phyloP scores from a whole-genome alignment of 2,797 vertebrate genomes.

The Lophius americanus region DNA sequence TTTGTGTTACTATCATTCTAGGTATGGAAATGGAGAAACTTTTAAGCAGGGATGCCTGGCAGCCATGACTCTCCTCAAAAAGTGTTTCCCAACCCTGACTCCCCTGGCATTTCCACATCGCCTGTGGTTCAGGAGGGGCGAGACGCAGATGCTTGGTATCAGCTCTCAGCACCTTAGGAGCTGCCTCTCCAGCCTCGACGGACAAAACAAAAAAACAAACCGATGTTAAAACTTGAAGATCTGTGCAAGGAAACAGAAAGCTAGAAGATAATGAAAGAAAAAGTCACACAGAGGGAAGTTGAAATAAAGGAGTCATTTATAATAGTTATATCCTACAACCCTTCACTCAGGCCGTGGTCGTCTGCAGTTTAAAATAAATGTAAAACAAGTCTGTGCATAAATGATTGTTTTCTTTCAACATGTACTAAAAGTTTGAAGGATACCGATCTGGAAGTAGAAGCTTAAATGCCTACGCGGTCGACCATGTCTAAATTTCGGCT shows the following conservation, averaged over 20 bases:
- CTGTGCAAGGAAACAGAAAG: conserved; percentile 38
- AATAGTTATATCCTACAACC: not conserved
- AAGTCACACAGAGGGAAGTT: not conserved
- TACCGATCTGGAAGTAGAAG: conserved; percentile 37
- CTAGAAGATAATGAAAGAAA: conserved; percentile 12
- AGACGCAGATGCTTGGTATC: conserved; percentile 73
- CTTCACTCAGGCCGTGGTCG: conserved; percentile 11
- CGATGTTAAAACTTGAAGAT: conserved; percentile 33
- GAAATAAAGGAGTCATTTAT: not conserved
- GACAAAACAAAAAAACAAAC: conserved; percentile 34
- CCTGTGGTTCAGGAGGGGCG: conserved; percentile 50
- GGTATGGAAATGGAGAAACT: conserved; percentile 56
- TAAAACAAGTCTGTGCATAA: conserved; percentile 20
- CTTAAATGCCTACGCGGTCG: conserved; percentile 30
- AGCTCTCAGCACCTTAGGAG: conserved; percentile 50
- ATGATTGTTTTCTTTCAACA: conserved; percentile 36
- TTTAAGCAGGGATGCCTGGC: conserved; percentile 54
- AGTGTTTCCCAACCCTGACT: conserved; percentile 61
- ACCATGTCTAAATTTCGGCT: conserved; percentile 30
- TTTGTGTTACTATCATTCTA: conserved; percentile 68
- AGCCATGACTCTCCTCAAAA: conserved; percentile 61
- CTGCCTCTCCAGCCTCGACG: conserved; percentile 47
- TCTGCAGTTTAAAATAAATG: conserved; percentile 23
- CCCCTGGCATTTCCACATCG: conserved; percentile 64
- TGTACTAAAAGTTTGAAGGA: conserved; percentile 47